These are phyloP conservation scores for Cecidostiba fungosa DNA, from an alignment of 2,888 invertebrate species.

Conservation along the genomic window DNA sequence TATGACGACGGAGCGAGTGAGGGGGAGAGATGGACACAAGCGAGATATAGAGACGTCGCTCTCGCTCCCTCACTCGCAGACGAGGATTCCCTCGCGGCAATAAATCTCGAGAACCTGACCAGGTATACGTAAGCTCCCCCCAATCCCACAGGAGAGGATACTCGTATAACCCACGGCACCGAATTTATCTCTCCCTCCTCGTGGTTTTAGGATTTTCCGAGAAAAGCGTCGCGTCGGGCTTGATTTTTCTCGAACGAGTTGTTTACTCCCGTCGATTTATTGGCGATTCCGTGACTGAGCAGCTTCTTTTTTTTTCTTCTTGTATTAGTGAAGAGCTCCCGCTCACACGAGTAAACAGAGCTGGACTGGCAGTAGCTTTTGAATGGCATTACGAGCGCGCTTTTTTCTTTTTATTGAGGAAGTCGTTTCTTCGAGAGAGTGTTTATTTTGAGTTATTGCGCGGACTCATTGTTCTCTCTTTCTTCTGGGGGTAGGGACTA, in stretches of 20 bases:
- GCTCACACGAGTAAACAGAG: not conserved
- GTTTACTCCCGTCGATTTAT: conserved; percentile 14
- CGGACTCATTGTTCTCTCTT: not conserved
- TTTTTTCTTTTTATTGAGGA: conserved; percentile 34
- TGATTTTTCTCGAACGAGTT: conserved; percentile 15
- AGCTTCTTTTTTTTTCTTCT: not conserved
- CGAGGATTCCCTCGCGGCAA: conserved; percentile 29
- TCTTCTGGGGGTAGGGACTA: not conserved
- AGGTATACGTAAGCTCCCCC: conserved; percentile 39
- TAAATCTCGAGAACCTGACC: conserved; percentile 51
- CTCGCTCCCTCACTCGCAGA: not conserved
- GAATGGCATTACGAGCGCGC: not conserved
- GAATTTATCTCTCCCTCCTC: not conserved
- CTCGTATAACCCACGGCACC: not conserved
- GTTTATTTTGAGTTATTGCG: not conserved
- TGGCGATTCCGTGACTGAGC: conserved; percentile 8
- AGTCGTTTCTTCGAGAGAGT: conserved; percentile 11
- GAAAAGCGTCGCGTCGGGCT: conserved; percentile 9
- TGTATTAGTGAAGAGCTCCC: not conserved
- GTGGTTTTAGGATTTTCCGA: conserved; percentile 44
- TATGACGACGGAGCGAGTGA: not conserved
- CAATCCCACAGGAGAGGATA: conserved; percentile 11
- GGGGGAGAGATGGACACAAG: not conserved
- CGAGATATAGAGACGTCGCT: conserved; percentile 60
- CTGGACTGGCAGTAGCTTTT: not conserved